Evolutionary conservation across 2,113 vertebrate species (phyloP).

Genomic region (Thalassoma bifasciatum): DNA sequence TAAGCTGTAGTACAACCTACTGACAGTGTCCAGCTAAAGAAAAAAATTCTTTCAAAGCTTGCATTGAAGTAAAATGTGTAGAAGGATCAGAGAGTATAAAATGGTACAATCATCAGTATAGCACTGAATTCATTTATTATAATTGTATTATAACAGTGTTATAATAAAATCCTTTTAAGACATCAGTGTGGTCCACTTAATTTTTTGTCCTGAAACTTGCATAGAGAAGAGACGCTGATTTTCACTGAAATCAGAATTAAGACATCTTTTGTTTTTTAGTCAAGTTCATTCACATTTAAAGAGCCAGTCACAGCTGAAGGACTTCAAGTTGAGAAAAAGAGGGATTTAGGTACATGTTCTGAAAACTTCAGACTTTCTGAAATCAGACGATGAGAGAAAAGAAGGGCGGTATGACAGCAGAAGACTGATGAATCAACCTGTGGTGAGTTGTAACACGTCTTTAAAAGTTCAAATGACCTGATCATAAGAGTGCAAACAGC

Average conservation of each 20-base stretch:
- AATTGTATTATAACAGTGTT: background rate
- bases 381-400: background rate
- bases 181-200: slow-evolving; percentile 21
- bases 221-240: slow-evolving; percentile 24
- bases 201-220: slow-evolving; percentile 5
- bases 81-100: background rate
- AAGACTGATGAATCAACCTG: background rate
- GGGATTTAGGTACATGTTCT: background rate
- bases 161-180: slow-evolving; percentile 36
- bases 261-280: background rate
- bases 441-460: slow-evolving; percentile 34
- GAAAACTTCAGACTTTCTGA: background rate
- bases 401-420: slow-evolving; percentile 4
- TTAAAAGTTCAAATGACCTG: background rate
- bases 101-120: slow-evolving; percentile 1
- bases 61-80: background rate
- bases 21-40: background rate
- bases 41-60: slow-evolving; percentile 4
- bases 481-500: slow-evolving; percentile 32
- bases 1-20: slow-evolving; percentile 1
- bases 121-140: too few species aligned
- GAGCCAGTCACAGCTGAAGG: slow-evolving; percentile 20
- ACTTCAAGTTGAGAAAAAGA: slow-evolving; percentile 6
- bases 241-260: slow-evolving; percentile 18
- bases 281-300: slow-evolving; percentile 24